phyloP scores from a whole-genome alignment of 2,113 vertebrate genomes.

The Oenanthe melanoleuca region DNA sequence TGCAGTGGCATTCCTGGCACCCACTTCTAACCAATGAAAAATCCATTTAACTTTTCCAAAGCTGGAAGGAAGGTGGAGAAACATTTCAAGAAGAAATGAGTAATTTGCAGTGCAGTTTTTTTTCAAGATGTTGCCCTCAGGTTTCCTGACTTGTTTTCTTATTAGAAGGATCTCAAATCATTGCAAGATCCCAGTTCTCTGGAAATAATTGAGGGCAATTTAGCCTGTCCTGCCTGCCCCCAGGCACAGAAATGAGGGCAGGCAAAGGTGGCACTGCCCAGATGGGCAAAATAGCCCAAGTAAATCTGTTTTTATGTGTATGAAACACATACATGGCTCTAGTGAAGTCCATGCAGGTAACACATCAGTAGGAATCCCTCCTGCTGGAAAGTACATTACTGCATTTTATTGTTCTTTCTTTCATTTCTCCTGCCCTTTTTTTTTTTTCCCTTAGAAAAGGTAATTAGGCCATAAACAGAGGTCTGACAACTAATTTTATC shows the following conservation, averaged over 20 bases:
- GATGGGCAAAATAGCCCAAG: neutral
- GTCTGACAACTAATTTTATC: slow-evolving; percentile 78
- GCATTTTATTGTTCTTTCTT: slow-evolving; percentile 64
- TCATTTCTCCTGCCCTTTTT: neutral
- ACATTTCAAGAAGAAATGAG: neutral
- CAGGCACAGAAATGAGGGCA: neutral
- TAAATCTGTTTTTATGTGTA: neutral
- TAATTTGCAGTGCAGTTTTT: neutral
- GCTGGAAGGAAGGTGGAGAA: neutral
- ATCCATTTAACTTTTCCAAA: neutral
- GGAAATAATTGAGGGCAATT: neutral
- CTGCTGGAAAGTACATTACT: neutral
- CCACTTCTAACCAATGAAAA: neutral
- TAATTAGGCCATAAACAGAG: slow-evolving; percentile 79
- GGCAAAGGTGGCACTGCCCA: neutral
- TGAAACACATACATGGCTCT: accelerated
- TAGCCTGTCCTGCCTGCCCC: neutral
- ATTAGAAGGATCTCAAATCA: neutral
- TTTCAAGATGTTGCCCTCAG: neutral
- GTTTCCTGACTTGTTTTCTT: neutral
- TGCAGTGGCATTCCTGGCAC: neutral
- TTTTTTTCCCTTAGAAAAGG: slow-evolving; percentile 33
- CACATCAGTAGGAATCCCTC: neutral
- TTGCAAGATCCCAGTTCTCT: neutral
- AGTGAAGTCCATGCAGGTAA: neutral